Evolutionary conservation across 2,888 invertebrate species (phyloP).

Genomic region (Phaedon cochleariae): DNA sequence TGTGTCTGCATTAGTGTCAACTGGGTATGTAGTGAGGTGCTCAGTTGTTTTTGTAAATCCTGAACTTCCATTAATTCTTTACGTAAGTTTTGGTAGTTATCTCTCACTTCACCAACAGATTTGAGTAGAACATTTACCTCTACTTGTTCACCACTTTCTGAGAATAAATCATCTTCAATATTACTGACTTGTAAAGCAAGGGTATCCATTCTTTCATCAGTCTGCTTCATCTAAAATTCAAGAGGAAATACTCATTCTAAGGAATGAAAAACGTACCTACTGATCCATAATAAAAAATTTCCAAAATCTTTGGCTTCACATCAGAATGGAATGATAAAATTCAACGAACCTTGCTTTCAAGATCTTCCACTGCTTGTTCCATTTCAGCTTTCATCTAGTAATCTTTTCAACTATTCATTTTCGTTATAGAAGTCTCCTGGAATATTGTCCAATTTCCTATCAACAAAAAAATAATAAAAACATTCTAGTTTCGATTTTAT

Average conservation of each 20-base stretch:
- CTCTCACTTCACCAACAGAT: conserved; percentile 80
- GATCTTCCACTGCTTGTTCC: conserved; percentile 57
- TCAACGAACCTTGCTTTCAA: conserved; percentile 56
- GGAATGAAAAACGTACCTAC: too few species aligned
- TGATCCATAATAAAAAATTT: too few species aligned
- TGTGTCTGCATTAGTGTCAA: conserved; percentile 77
- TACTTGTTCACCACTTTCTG: conserved; percentile 63
- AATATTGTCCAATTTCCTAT: too few species aligned
- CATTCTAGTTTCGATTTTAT: too few species aligned
- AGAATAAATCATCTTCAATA: conserved; percentile 71
- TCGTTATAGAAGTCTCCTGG: too few species aligned
- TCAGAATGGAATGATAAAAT: background rate
- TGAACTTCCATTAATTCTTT: conserved; percentile 83
- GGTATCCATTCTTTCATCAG: conserved; percentile 76
- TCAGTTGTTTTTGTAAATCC: conserved; percentile 80
- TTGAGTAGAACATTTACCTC: conserved; percentile 78
- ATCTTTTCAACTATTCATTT: too few species aligned
- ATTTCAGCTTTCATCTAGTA: conserved; percentile 40
- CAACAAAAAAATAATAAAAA: too few species aligned
- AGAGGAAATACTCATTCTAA: background rate
- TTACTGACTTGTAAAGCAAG: conserved; percentile 79
- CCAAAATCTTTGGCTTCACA: too few species aligned
- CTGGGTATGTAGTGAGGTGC: conserved; percentile 76
- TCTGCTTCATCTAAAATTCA: conserved; percentile 74
- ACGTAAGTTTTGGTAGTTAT: conserved; percentile 81